phyloP scores from a whole-genome alignment of 64 coral and sea anemone genomes.

The Actinia tenebrosa region DNA sequence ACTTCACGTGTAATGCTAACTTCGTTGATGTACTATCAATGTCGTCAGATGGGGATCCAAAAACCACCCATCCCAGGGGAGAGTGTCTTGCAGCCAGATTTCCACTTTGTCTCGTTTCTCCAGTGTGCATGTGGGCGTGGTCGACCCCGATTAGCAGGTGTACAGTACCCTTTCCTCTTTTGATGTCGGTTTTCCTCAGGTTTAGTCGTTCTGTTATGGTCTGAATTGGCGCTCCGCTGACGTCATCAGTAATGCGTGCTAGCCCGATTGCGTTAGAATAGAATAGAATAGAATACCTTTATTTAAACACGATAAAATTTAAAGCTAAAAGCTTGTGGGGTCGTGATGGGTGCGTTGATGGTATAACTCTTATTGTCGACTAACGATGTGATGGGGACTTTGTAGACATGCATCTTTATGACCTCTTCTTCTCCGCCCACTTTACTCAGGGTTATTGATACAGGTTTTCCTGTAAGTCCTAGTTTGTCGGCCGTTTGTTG shows the following conservation, averaged over 20 bases:
- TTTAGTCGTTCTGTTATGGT: conserved; percentile 19
- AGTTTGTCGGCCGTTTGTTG: not conserved
- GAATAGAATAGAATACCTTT: too few relatives aligned
- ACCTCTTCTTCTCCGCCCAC: conserved; percentile 47
- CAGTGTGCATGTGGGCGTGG: conserved; percentile 32
- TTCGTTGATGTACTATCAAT: not conserved
- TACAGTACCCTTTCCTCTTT: not conserved
- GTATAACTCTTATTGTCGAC: not conserved
- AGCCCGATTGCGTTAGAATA: conserved; percentile 74
- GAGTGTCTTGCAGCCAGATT: conserved; percentile 1
- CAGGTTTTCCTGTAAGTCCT: conserved; percentile 25
- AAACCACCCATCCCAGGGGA: conserved; percentile 43
- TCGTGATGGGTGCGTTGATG: too few relatives aligned
- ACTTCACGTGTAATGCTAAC: not conserved
- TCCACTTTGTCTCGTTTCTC: conserved; percentile 21
- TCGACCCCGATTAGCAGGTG: conserved; percentile 36
- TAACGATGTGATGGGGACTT: not conserved
- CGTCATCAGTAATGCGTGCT: conserved; percentile 29
- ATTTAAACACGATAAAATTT: too few relatives aligned
- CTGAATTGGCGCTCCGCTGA: not conserved
- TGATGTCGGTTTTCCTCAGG: conserved; percentile 22
- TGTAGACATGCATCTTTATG: conserved; percentile 24
- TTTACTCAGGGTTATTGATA: conserved; percentile 22
- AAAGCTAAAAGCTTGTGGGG: too few relatives aligned
- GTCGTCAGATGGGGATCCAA: conserved; percentile 10